These are phyloP conservation scores for Bergia puertoricense DNA, from an alignment of 92 coral and sea anemone genomes.

Conservation along the genomic window DNA sequence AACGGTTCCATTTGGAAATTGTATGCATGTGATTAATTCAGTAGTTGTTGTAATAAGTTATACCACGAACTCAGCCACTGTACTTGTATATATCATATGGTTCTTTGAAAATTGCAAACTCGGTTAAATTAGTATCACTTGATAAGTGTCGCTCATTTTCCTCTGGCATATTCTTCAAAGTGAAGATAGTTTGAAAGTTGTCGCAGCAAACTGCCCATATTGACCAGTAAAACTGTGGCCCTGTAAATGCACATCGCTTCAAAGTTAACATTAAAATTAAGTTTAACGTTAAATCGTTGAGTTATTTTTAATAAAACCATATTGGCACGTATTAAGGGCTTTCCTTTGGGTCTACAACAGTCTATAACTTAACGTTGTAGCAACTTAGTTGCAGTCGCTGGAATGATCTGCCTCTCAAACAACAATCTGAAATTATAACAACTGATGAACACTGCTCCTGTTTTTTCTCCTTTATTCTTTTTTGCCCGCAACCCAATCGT, in stretches of 20 bases:
- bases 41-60: neutral
- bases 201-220: conserved; percentile 3
- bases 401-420: too few relatives aligned
- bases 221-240: conserved; percentile 16
- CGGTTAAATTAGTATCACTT: conserved; percentile 24
- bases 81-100: neutral
- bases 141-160: conserved; percentile 24
- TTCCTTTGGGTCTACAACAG: too few relatives aligned
- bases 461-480: too few relatives aligned
- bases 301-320: too few relatives aligned
- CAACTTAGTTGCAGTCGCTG: too few relatives aligned
- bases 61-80: neutral
- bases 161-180: conserved; percentile 22
- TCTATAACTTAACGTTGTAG: too few relatives aligned
- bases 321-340: too few relatives aligned
- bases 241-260: neutral
- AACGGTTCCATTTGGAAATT: neutral
- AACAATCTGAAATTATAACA: too few relatives aligned
- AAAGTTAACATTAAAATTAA: neutral
- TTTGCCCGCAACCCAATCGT: too few relatives aligned
- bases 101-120: neutral
- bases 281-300: too few relatives aligned
- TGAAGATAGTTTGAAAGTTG: conserved; percentile 15
- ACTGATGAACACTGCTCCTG: too few relatives aligned
- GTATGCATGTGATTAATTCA: neutral